A percentile compares a stretch with the other conserved stretches of the same genome.
Conservation (phyloP, 2,888 invertebrate species). For the Idaea straminata region DNA sequence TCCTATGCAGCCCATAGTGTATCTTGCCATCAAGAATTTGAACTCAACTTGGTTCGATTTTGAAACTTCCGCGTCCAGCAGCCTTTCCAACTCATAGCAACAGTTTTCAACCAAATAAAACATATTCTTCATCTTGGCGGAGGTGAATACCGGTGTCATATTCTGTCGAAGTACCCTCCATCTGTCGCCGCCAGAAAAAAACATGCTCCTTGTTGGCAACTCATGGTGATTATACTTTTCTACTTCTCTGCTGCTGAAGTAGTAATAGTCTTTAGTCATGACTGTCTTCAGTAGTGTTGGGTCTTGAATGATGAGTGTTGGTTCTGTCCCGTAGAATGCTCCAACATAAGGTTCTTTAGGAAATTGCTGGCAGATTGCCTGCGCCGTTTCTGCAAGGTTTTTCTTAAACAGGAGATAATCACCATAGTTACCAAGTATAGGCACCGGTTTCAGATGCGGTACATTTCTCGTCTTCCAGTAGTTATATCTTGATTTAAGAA, state of each 20-base stretch:
- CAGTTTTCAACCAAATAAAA: constrained; percentile 48
- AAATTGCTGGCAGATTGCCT: constrained; percentile 41
- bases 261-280: constrained; percentile 49
- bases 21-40: constrained; percentile 35
- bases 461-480: constrained; percentile 50
- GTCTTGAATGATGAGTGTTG: constrained; percentile 45
- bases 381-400: constrained; percentile 27
- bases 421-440: constrained; percentile 49
- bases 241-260: constrained; percentile 48
- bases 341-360: constrained; percentile 49
- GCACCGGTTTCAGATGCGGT: constrained; percentile 36
- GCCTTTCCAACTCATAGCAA: constrained; percentile 33
- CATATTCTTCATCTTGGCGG: constrained; percentile 58
- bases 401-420: constrained; percentile 39
- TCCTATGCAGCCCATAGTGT: constrained; percentile 52
- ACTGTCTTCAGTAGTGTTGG: constrained; percentile 47
- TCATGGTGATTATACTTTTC: constrained; percentile 40
- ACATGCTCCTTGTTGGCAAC: constrained; percentile 40
- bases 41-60: constrained; percentile 29
- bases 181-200: constrained; percentile 45
- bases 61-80: constrained; percentile 32
- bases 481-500: constrained; percentile 24
- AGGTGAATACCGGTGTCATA: constrained; percentile 50
- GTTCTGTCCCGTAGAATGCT: constrained; percentile 53
- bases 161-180: constrained; percentile 58